Conservation (phyloP, 1,140 invertebrate genomes). For the Caenorhabditis briggsae region DNA sequence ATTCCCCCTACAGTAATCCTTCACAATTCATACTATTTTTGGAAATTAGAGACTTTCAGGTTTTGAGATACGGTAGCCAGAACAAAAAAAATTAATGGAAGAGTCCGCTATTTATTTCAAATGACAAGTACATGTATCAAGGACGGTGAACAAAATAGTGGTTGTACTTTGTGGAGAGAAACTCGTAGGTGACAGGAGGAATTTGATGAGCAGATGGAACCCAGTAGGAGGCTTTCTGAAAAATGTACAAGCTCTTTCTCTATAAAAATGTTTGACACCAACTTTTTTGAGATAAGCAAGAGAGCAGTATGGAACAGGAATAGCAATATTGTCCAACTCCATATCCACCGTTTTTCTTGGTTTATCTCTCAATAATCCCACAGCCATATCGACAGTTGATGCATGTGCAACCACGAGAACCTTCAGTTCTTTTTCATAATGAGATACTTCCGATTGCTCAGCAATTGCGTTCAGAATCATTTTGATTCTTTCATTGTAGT, state of each 20-base stretch:
- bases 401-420: conserved; percentile 68
- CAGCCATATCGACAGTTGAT: conserved; percentile 70
- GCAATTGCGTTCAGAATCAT: conserved; percentile 59
- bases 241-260: not conserved
- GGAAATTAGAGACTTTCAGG: too few species aligned
- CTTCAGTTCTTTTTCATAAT: conserved; percentile 52
- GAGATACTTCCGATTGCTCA: conserved; percentile 39
- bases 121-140: not conserved
- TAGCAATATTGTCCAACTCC: conserved; percentile 65
- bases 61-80: too few species aligned
- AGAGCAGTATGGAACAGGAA: conserved; percentile 62
- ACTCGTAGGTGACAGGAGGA: conserved; percentile 21
- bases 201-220: conserved; percentile 31
- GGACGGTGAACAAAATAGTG: conserved; percentile 35
- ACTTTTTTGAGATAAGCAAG: conserved; percentile 36
- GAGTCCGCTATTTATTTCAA: too few species aligned
- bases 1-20: too few species aligned
- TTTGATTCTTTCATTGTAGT: conserved; percentile 65
- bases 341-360: conserved; percentile 51
- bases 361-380: conserved; percentile 61
- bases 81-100: too few species aligned
- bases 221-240: conserved; percentile 13
- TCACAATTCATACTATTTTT: too few species aligned
- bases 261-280: too few species aligned
- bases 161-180: conserved; percentile 32